Conservation (phyloP, 2,113 vertebrate species). For the Chionomys nivalis region DNA sequence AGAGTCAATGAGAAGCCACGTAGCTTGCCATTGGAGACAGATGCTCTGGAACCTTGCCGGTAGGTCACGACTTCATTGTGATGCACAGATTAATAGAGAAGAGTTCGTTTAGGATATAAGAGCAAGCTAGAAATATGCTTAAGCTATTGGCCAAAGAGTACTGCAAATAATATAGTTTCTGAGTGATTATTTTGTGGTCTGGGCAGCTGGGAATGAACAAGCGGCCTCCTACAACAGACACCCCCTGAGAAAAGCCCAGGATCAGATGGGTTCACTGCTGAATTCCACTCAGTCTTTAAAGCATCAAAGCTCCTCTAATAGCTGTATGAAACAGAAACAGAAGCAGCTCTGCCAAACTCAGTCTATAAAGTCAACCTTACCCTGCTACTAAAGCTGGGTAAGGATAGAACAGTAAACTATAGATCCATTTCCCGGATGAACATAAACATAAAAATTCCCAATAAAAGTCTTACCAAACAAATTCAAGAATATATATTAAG, state of each 20-base stretch:
- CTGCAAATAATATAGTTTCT: too few relatives aligned
- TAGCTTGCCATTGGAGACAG: too few relatives aligned
- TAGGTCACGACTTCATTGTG: too few relatives aligned
- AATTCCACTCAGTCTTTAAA: not conserved
- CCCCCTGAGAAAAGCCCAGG: not conserved
- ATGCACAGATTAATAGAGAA: too few relatives aligned
- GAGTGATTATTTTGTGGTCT: too few relatives aligned
- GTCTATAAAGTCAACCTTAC: not conserved
- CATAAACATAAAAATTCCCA: not conserved
- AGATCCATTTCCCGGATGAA: not conserved
- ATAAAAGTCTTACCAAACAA: not conserved
- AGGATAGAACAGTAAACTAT: not conserved
- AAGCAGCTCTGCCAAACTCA: not conserved
- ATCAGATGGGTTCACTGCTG: not conserved
- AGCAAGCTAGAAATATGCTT: too few relatives aligned
- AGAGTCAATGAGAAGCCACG: too few relatives aligned
- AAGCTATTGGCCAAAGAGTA: too few relatives aligned
- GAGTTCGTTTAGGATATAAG: too few relatives aligned
- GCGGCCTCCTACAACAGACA: not conserved
- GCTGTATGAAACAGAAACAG: not conserved
- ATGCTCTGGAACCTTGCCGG: too few relatives aligned
- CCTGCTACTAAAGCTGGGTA: not conserved
- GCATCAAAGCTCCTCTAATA: not conserved
- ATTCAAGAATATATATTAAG: not conserved
- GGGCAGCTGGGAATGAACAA: too few relatives aligned